Percentiles rank a stretch among this genome's conserved stretches.
Conservation (phyloP, 2,888 invertebrate genomes). For the Tuta absoluta region DNA sequence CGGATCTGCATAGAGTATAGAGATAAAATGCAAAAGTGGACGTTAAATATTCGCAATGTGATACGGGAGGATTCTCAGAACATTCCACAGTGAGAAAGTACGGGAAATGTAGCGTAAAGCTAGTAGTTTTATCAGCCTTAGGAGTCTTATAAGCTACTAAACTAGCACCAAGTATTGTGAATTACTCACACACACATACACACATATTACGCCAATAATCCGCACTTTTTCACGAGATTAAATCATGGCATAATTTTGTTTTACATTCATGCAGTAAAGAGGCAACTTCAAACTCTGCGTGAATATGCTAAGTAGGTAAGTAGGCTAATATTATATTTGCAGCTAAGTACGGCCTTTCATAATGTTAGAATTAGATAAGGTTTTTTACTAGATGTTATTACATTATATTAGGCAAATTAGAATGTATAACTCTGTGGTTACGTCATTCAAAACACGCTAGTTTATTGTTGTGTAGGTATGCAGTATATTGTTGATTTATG, state of each 20-base stretch:
- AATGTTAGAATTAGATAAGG: neutral
- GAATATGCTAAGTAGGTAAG: constrained; percentile 1
- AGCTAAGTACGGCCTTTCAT: neutral
- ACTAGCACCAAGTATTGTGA: no score
- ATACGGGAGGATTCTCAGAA: neutral
- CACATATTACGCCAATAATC: no score
- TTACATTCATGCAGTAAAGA: neutral
- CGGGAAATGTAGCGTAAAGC: constrained; percentile 7
- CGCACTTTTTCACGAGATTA: no score
- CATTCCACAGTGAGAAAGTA: neutral
- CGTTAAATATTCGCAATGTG: constrained; percentile 15
- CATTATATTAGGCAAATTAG: constrained; percentile 6
- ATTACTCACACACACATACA: no score
- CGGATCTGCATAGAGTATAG: neutral
- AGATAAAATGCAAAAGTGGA: constrained; percentile 17
- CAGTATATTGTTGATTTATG: no score
- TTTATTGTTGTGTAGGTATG: no score
- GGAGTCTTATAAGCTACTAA: neutral
- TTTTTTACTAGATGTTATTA: constrained; percentile 6
- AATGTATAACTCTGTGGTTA: neutral
- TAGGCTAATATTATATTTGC: neutral
- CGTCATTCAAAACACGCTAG: neutral
- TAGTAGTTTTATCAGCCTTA: constrained; percentile 6
- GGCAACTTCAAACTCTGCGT: neutral
- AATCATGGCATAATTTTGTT: no score